Base-by-base conservation (phyloP, 1,140 invertebrate genomes). In the Druon quercuslanigerum region DNA sequence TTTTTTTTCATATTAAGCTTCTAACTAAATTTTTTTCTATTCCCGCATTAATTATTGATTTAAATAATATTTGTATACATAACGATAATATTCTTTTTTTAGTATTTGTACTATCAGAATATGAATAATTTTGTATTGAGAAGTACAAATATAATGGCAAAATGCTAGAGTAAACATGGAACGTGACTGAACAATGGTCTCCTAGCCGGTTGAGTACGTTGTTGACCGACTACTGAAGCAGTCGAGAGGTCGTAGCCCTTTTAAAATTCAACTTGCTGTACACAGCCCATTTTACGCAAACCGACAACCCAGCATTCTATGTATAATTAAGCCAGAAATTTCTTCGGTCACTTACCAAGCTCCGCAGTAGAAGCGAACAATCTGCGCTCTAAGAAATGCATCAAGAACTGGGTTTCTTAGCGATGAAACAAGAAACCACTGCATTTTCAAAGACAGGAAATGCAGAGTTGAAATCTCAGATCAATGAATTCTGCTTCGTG, bases 221-320 rank as follows among this genome's bases (percentile, higher is more conserved):
- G 57, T 66, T 66, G 57, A 66, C 57, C 13, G 57, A 33, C 57
- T 66, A 66, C 57, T 25, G 20, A 56, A 56, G 56, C 19, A 25
- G 56, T 60, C 19, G 40, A 66, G 25, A 16, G 25, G 57, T 66
- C 57, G 14, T 16, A 25, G 57, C 20, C 57, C 25, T 66, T 66
- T 66, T 66, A 25, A 25, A 60, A 60, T 60, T 25, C 56, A 1
- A 60, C 19, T 66, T 66, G 9, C 20, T 66, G 20, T 40, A 13
- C 16, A 66, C 25, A 66, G 16, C 25, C 14, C 25, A 66, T 33
- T 60, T 60, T 17, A 7, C 2, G 25, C 25, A 33, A 33, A 33
- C 25, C 25, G 25, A 5, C 2, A 33, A 33, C 3, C 25, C 0
- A 3, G 25, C 25, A 33, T 33, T 33, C 25, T 60, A 13, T 60